phyloP scores from a whole-genome alignment of 2,113 vertebrate species.

The Erythrocercus mccallii region DNA sequence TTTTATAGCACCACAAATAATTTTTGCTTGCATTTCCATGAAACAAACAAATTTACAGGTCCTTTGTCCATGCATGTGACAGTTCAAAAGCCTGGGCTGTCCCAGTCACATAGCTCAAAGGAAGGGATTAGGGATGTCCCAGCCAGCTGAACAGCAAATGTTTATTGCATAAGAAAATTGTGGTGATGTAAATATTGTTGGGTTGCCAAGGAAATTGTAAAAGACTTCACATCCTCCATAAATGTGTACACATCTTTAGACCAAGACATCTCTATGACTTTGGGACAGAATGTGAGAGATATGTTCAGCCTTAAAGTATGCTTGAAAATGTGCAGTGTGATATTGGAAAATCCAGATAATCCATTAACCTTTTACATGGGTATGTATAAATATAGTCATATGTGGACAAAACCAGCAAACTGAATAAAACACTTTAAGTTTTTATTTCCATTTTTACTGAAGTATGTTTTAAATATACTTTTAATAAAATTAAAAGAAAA shows the following conservation, averaged over 20 bases:
- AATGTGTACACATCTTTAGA: not conserved
- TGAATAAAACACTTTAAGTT: not conserved
- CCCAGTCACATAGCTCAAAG: not conserved
- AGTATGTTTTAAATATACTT: not conserved
- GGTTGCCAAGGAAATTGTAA: conserved; percentile 17
- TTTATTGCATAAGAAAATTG: conserved; percentile 2
- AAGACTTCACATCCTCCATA: not conserved
- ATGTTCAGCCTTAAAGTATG: not conserved
- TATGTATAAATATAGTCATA: accelerated
- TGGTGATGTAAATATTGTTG: conserved; percentile 21
- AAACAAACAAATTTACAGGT: not conserved
- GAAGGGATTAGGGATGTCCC: not conserved
- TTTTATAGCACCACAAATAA: not conserved
- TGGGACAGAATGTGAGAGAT: not conserved
- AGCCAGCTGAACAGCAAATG: not conserved
- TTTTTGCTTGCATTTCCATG: not conserved
- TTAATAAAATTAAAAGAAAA: not conserved
- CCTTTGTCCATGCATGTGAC: not conserved
- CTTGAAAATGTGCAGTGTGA: not conserved
- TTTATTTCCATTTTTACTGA: not conserved
- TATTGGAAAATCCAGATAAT: not conserved
- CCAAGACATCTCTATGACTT: not conserved
- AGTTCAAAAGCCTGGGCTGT: not conserved
- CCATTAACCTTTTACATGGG: not conserved
- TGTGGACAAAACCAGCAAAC: not conserved